Evolutionary conservation across 1,140 invertebrate species (phyloP).

Genomic region (Drosophila orena): DNA sequence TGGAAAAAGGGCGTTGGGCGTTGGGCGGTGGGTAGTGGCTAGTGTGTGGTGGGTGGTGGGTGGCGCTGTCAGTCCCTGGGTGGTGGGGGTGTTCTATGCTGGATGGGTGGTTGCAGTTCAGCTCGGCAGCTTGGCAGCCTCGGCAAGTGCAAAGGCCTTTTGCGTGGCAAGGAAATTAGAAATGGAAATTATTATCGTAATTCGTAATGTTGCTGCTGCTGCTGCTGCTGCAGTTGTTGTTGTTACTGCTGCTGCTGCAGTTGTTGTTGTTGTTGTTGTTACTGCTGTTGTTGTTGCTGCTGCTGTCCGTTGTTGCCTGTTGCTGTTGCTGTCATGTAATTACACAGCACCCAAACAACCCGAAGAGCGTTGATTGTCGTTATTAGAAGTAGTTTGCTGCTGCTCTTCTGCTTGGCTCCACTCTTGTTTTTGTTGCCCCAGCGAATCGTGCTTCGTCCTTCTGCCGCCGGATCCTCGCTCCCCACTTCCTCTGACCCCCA

Average conservation of each 20-base stretch:
- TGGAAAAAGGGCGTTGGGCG: conserved; percentile 34
- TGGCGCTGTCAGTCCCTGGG: neutral
- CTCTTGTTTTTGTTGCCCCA: conserved; percentile 7
- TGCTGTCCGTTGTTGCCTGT: conserved; percentile 22
- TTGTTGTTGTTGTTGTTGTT: conserved; percentile 33
- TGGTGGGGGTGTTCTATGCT: neutral
- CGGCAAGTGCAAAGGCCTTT: conserved; percentile 69
- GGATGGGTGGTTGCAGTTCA: conserved; percentile 2
- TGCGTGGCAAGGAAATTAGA: conserved; percentile 76
- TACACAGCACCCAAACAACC: conserved; percentile 64
- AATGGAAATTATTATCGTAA: conserved; percentile 83
- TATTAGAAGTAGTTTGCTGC: conserved; percentile 45
- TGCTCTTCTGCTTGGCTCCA: conserved; percentile 33
- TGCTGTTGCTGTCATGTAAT: conserved; percentile 76
- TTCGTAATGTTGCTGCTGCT: conserved; percentile 59
- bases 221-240: conserved; percentile 22
- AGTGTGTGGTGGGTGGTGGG: neutral
- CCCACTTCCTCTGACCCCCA: conserved; percentile 10
- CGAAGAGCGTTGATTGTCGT: conserved; percentile 48
- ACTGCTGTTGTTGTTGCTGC: conserved; percentile 29
- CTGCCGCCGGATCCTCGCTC: conserved; percentile 1
- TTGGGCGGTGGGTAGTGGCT: neutral
- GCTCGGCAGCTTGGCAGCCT: conserved; percentile 29
- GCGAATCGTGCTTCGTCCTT: conserved; percentile 5
- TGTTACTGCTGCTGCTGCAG: conserved; percentile 27